Evolutionary conservation across 2,888 invertebrate genomes (phyloP), one percentile per base, ranked within the genome.

Genomic region (Didymodactylos carnosus): DNA sequence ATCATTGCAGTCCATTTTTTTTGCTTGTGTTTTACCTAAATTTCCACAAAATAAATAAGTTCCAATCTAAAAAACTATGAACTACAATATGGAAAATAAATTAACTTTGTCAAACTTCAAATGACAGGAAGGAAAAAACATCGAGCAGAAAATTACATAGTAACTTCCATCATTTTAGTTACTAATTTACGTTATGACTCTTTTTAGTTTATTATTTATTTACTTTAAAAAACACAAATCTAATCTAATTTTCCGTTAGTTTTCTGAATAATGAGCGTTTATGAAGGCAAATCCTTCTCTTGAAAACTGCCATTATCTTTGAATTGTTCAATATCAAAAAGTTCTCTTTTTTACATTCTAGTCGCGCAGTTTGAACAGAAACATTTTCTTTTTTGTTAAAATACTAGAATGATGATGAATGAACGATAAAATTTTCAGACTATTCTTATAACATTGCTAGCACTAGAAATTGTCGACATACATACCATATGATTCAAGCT

Each of bases 1-100:
- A 53, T 74, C 74, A 13, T 46, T 39, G 41, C 46, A 74, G 16
- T 74, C 74, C 71, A 74, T 74, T 23, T 10, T 46, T 6, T 25
- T 25, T 49, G 11, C 25, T 19, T 49, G 1, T 10, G 14, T 3
- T 23, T 53, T 35, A n/a, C n/a, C 35, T 35, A 69, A 35, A 62
- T 71, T 49, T 43, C 49, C 7, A 16, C 14, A 43, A 41, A 40
- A 29, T 25, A 62, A 70, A 70, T 70, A 70, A 25, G 7, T 8
- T 23, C 35, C 39, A 40, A 10, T 40, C 6, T 27, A 39, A 0
- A 13, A 7, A 25, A 1, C 35, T 1, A 69, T 19, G 51, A n/a
- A n/a, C n/a, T n/a, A n/a, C n/a, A n/a, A n/a, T n/a, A n/a, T 69
- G 62, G 43, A 69, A 69, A 39, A 13, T n/a, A 41, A 10, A 13